phyloP scores from a whole-genome alignment of 2,888 invertebrate species.

The Drosophila nigritarsus region DNA sequence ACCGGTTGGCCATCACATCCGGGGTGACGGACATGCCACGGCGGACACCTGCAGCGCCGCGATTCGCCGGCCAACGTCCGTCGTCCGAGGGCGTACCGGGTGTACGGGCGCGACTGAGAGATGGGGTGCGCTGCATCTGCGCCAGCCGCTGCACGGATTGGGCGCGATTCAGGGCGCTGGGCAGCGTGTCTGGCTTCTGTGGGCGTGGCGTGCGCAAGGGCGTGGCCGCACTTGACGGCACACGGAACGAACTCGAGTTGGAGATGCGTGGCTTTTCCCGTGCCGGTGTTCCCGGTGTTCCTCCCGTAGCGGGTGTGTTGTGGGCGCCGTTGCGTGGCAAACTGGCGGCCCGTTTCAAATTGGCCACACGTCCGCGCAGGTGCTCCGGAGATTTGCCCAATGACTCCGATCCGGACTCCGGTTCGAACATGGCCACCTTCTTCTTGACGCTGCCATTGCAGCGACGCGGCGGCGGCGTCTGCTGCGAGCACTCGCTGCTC shows the following conservation, averaged over 20 bases:
- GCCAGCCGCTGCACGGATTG: constrained; percentile 81
- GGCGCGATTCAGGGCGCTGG: constrained; percentile 85
- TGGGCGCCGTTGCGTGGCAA: constrained; percentile 82
- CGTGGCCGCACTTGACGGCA: constrained; percentile 74
- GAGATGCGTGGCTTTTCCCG: constrained; percentile 51
- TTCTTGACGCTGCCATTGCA: constrained; percentile 86
- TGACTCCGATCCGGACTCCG: constrained; percentile 55
- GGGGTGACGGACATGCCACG: constrained; percentile 83
- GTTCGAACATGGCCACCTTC: constrained; percentile 87
- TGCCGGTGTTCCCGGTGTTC: constrained; percentile 85
- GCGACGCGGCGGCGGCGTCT: constrained; percentile 62
- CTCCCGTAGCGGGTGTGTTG: constrained; percentile 68
- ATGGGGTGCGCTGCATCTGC: constrained; percentile 85
- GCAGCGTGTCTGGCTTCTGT: constrained; percentile 85
- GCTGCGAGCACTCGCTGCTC: constrained; percentile 90
- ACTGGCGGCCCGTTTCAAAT: constrained; percentile 86
- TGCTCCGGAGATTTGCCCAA: constrained; percentile 52
- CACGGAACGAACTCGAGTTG: constrained; percentile 85
- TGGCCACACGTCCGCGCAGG: constrained; percentile 85
- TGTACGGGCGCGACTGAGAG: constrained; percentile 87
- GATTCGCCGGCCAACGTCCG: constrained; percentile 88
- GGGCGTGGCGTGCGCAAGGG: constrained; percentile 82
- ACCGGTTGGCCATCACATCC: constrained; percentile 79
- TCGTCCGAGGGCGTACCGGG: constrained; percentile 89
- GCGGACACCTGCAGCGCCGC: constrained; percentile 61